Evolutionary conservation across 2,888 invertebrate species (phyloP).

Genomic region (Agonopterix alstromeriana): DNA sequence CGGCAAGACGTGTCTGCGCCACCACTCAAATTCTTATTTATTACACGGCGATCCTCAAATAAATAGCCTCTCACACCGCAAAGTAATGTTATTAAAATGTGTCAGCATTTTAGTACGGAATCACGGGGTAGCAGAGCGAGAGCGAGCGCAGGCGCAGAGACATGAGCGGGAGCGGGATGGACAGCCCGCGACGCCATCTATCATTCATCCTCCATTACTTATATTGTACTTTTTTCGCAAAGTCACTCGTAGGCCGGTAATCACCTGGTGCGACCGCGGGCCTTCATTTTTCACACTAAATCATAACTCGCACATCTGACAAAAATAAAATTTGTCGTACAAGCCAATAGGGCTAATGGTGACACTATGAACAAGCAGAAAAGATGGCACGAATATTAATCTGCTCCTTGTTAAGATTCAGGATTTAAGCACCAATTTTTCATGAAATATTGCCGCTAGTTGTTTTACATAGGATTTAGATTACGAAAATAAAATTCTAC

Average conservation of each 20-base stretch:
- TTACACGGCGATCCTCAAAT: slow-evolving; percentile 63
- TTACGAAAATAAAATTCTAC: slow-evolving; percentile 2
- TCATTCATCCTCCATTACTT: slow-evolving; percentile 77
- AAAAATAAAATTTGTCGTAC: slow-evolving; percentile 75
- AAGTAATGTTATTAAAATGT: slow-evolving; percentile 76
- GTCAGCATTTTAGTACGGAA: slow-evolving; percentile 67
- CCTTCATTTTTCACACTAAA: slow-evolving; percentile 74
- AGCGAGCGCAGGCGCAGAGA: slow-evolving; percentile 32
- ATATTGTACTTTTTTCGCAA: slow-evolving; percentile 76
- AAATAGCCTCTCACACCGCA: slow-evolving; percentile 69
- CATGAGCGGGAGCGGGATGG: slow-evolving; percentile 34
- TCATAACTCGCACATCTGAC: slow-evolving; percentile 72
- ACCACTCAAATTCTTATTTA: slow-evolving; percentile 69
- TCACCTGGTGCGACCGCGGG: slow-evolving; percentile 72
- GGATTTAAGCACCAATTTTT: slow-evolving; percentile 3
- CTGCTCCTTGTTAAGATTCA: slow-evolving; percentile 26
- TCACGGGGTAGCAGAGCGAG: slow-evolving; percentile 22
- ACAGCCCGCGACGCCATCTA: slow-evolving; percentile 59
- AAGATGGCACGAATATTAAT: slow-evolving; percentile 36
- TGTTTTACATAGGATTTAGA: slow-evolving; percentile 3
- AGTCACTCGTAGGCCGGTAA: slow-evolving; percentile 75
- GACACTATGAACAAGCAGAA: slow-evolving; percentile 60
- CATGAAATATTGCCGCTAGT: slow-evolving; percentile 1
- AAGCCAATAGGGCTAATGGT: slow-evolving; percentile 71
- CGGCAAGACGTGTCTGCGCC: slow-evolving; percentile 54